phyloP scores from a whole-genome alignment of 2,113 vertebrate species.

The Nerophis ophidion region DNA sequence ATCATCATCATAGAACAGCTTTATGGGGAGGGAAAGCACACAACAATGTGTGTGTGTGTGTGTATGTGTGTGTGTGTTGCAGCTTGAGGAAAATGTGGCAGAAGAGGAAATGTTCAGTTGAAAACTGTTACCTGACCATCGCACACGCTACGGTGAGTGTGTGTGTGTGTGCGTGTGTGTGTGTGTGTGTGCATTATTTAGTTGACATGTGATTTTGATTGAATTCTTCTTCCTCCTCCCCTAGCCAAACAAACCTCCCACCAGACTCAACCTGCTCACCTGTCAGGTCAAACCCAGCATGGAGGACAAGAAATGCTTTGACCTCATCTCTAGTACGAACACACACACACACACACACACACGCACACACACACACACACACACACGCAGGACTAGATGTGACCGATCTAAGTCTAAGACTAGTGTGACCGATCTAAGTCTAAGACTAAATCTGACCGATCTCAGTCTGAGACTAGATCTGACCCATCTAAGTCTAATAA shows the following conservation, averaged over 20 bases:
- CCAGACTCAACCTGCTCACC: conserved; percentile 61
- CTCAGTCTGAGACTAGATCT: too few species aligned
- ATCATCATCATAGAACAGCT: too few species aligned
- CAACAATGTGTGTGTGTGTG: neutral
- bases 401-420: too few species aligned
- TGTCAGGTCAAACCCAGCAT: conserved; percentile 62
- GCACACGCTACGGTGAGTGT: conserved; percentile 56
- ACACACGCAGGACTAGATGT: too few species aligned
- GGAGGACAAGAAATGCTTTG: conserved; percentile 63
- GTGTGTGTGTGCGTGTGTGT: neutral
- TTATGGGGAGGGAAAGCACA: neutral
- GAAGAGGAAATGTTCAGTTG: conserved; percentile 60
- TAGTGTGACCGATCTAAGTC: too few species aligned
- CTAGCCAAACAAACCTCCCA: conserved; percentile 58
- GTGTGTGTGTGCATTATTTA: neutral
- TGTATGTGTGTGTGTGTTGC: conserved; percentile 16
- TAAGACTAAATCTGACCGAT: too few species aligned
- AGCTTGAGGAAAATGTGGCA: conserved; percentile 66
- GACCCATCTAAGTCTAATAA: too few species aligned
- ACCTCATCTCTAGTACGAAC: conserved; percentile 57
- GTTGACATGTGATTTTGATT: neutral
- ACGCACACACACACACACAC: neutral
- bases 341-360: neutral
- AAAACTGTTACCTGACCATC: conserved; percentile 63
- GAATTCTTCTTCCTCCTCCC: neutral